Percentiles rank a stretch among this genome's conserved stretches.
Evolutionary conservation across 1,140 invertebrate species (phyloP).

Genomic region (Venustaconcha ellipsiformis): DNA sequence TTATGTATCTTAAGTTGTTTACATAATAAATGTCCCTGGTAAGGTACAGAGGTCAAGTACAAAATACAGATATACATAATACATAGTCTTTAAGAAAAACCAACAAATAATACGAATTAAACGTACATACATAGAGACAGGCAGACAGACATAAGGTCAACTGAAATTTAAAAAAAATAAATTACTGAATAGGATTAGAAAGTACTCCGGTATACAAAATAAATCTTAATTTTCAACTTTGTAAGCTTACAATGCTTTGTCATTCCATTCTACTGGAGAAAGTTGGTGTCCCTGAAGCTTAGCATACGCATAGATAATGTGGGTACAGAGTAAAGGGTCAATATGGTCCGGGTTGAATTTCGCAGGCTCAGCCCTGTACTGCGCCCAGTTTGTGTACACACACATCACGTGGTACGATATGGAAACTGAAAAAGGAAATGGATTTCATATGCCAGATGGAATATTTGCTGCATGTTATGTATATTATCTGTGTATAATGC

Average conservation of each 20-base stretch:
- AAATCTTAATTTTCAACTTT: no score
- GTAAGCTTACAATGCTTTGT: slow-evolving; percentile 2
- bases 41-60: no score
- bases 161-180: no score
- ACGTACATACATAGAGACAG: no score
- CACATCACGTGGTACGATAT: slow-evolving; percentile 20
- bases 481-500: no score
- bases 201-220: not conserved
- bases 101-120: no score
- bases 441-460: no score
- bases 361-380: slow-evolving; percentile 25
- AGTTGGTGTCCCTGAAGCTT: slow-evolving; percentile 30
- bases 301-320: slow-evolving; percentile 93
- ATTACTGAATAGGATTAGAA: not conserved
- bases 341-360: slow-evolving; percentile 80
- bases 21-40: no score
- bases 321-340: slow-evolving; percentile 87
- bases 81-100: no score
- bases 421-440: not conserved
- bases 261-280: slow-evolving; percentile 29
- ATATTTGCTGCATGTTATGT: no score
- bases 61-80: no score
- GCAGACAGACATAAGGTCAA: not conserved
- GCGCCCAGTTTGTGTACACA: slow-evolving; percentile 41
- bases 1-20: no score